Evolutionary conservation across 2,113 vertebrate genomes (phyloP), one percentile per base, ranked within the genome.

Genomic region (Hylia prasina): DNA sequence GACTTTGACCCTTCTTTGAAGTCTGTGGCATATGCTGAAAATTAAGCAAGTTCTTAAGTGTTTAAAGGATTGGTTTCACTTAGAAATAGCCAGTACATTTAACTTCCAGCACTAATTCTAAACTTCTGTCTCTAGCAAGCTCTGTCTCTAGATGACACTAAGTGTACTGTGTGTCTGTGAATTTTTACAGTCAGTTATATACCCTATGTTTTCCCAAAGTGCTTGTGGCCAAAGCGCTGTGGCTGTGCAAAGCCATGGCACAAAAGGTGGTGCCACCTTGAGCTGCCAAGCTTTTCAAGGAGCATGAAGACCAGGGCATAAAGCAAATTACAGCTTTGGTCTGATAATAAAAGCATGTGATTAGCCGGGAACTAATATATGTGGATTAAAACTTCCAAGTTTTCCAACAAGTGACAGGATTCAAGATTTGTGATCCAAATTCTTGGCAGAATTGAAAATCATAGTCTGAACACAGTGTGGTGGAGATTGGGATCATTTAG

Each of bases 31-130:
- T 97, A 94, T 97, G 96, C 95, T 94, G 93, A 95, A 97, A 95
- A 96, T 95, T 96, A 97, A 84, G 80, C 35, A 89, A 83, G 94
- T 78, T 76, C 83, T 89, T 94, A 93, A 86, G 64, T 82, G 80
- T 90, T 93, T 83, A 85, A 78, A 84, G 94, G 94, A 82, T 95
- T 97, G 94, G 93, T 96, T 97, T 96, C 93, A 94, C 84, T 97
- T 87, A 95, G 81, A 95, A 96, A 93, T 94, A 85, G 82, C 64
- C 78, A 82, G 78, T 87, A 77, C 70, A 70, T 89, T 87, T 91
- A 91, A 77, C 78, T 90, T 90, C 19, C 91, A 95, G 42, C 0
- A 5, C 75, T 96, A 94, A 96, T 97, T 94, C 90, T 87, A 93
- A 96, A 94, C 93, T 96, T 93, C 93, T 97, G 93, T 79, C 93